These are phyloP conservation scores for Laterallus jamaicensis DNA, from an alignment of 2,113 vertebrate genomes.

Conservation along the genomic window DNA sequence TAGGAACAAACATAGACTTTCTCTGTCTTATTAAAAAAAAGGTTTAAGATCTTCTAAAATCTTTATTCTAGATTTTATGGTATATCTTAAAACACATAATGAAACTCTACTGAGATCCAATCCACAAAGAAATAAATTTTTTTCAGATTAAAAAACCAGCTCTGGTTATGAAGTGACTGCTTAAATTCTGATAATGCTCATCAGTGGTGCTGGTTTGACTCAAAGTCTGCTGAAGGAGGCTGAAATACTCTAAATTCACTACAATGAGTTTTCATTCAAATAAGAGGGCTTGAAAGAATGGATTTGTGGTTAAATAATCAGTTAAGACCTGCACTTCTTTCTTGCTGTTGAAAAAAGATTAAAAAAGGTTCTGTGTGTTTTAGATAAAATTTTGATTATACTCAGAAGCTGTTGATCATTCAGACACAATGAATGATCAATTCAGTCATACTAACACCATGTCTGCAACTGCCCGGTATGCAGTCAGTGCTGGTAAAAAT, in stretches of 20 bases:
- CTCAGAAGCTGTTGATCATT: background rate
- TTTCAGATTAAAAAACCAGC: background rate
- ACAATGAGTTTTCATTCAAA: background rate
- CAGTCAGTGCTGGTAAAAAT: background rate
- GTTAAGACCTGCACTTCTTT: background rate
- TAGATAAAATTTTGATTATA: background rate
- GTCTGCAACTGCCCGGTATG: background rate
- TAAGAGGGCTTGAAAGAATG: background rate
- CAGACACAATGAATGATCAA: background rate
- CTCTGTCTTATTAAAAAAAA: background rate
- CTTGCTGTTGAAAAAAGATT: background rate
- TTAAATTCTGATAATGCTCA: background rate
- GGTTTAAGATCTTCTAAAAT: too few species aligned
- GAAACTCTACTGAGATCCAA: background rate
- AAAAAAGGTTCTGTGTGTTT: background rate
- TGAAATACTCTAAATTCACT: background rate
- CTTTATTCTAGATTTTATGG: background rate
- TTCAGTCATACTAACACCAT: background rate
- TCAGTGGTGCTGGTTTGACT: background rate
- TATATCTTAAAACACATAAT: background rate
- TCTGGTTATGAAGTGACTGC: background rate
- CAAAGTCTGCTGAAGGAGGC: background rate
- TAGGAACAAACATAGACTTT: background rate
- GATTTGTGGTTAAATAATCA: background rate
- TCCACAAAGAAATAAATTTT: background rate